These are phyloP conservation scores for Forbesichthys agassizii DNA, from an alignment of 2,113 vertebrate genomes.

Conservation along the genomic window DNA sequence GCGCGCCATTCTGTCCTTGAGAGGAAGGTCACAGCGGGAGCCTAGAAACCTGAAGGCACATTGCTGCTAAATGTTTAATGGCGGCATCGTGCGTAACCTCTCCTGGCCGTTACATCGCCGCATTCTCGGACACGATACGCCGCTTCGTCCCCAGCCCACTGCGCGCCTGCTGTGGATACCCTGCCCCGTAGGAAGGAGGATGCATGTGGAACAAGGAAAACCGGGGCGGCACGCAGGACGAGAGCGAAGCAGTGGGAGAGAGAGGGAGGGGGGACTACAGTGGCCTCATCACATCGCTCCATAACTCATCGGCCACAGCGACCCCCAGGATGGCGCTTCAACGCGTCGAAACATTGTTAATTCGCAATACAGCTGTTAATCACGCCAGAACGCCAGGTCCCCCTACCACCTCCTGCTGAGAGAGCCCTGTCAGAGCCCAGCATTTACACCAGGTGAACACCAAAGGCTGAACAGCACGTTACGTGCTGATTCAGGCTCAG, in stretches of 20 bases:
- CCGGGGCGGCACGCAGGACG: neutral
- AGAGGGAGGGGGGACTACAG: slow-evolving; percentile 14
- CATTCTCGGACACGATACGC: slow-evolving; percentile 42
- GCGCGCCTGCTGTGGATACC: slow-evolving; percentile 51
- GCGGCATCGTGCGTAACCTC: slow-evolving; percentile 45
- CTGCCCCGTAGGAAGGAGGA: slow-evolving; percentile 15
- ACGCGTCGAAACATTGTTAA: slow-evolving; percentile 28
- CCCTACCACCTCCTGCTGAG: too few species aligned
- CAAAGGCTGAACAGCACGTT: slow-evolving; percentile 10
- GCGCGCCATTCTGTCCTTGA: slow-evolving; percentile 56
- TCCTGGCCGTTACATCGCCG: slow-evolving; percentile 25
- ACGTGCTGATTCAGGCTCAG: slow-evolving; percentile 14
- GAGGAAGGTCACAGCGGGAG: slow-evolving; percentile 46
- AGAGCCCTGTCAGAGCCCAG: too few species aligned
- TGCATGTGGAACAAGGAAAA: neutral
- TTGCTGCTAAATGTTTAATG: slow-evolving; percentile 67
- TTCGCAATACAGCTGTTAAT: too few species aligned
- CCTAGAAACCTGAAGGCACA: slow-evolving; percentile 35
- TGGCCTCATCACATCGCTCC: slow-evolving; percentile 69
- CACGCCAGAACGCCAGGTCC: too few species aligned
- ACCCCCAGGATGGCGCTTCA: slow-evolving; percentile 67
- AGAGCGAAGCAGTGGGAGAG: neutral
- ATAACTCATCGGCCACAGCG: slow-evolving; percentile 64
- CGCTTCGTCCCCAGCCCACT: slow-evolving; percentile 25
- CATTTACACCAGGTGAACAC: too few species aligned